Conservation (phyloP, 1,140 invertebrate genomes). For the Diabrotica undecimpunctata region DNA sequence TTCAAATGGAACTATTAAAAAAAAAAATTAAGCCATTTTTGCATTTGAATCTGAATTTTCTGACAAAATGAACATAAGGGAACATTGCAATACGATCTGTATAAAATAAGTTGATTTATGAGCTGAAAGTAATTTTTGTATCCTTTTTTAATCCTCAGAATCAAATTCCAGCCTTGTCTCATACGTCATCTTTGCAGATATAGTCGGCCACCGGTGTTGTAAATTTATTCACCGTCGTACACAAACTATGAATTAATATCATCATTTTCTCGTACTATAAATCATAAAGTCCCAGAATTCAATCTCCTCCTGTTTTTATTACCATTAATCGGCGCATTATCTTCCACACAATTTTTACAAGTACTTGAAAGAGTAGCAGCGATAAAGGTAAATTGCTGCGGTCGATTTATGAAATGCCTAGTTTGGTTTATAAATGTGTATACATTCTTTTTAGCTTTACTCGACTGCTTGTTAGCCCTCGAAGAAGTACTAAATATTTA, state of each 20-base stretch:
- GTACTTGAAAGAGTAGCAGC: not conserved
- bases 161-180: too few relatives aligned
- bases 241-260: not conserved
- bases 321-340: conserved; percentile 18
- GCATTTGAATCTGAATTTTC: too few relatives aligned
- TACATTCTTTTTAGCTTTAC: not conserved
- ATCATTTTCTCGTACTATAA: conserved; percentile 7
- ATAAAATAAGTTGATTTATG: too few relatives aligned
- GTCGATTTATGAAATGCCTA: too few relatives aligned
- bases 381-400: not conserved
- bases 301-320: conserved; percentile 31
- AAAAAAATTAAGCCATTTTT: too few relatives aligned
- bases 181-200: too few relatives aligned
- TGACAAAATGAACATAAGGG: too few relatives aligned
- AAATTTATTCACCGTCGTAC: not conserved
- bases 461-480: conserved; percentile 6
- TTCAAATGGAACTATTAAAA: too few relatives aligned
- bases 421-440: not conserved
- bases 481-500: conserved; percentile 6
- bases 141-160: too few relatives aligned
- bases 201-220: not conserved
- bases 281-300: conserved; percentile 28
- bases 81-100: too few relatives aligned
- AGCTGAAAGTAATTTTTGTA: too few relatives aligned
- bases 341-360: not conserved